Evolutionary conservation across 2,113 vertebrate species (phyloP).

Genomic region (Danionella cerebrum): DNA sequence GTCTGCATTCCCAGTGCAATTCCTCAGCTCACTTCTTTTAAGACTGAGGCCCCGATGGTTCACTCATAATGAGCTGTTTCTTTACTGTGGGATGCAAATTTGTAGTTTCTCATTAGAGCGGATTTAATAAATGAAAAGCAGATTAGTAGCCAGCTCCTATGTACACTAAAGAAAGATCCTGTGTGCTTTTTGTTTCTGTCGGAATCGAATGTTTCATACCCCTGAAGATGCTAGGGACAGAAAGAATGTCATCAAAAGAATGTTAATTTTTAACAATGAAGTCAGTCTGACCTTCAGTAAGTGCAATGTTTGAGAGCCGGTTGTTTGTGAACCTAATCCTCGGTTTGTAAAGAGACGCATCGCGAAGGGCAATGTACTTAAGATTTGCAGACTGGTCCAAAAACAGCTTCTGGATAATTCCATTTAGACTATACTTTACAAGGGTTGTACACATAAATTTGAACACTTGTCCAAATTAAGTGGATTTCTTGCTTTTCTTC

Average conservation of each 20-base stretch:
- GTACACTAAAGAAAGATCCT: neutral
- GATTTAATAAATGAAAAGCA: neutral
- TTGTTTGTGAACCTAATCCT: neutral
- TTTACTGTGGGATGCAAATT: too few species aligned
- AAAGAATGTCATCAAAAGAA: neutral
- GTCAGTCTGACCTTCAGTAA: neutral
- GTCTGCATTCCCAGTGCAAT: slow-evolving; percentile 9
- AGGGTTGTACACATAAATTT: too few species aligned
- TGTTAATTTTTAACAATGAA: neutral
- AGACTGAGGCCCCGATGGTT: neutral
- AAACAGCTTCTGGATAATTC: neutral
- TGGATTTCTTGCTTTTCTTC: too few species aligned
- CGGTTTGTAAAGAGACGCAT: neutral
- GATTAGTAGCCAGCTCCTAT: neutral
- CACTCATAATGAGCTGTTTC: neutral
- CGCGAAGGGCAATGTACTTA: neutral
- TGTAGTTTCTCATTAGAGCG: neutral
- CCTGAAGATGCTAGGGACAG: neutral
- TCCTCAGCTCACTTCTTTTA: neutral
- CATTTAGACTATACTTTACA: neutral
- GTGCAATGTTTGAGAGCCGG: neutral
- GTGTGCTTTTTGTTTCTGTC: neutral
- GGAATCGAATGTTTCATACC: neutral
- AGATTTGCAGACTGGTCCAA: neutral
- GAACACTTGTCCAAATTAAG: too few species aligned